Evolutionary conservation across 2,797 vertebrate species (phyloP), one percentile per base, ranked within the genome.

Genomic region (Dipus sagitta): DNA sequence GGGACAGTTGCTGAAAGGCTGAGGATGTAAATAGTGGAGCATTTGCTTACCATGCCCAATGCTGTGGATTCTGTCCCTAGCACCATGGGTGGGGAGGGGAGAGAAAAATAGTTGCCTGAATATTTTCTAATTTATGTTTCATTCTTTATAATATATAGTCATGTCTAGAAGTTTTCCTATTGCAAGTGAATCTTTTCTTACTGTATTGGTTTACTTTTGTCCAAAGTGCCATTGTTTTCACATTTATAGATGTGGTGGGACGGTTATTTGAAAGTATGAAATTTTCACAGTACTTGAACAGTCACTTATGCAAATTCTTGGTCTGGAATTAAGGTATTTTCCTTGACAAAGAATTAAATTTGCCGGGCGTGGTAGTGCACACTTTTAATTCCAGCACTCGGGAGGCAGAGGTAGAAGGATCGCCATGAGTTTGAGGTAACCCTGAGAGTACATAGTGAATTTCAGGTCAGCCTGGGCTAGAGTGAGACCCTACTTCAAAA

Each of bases 291-390:
- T 92, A 23, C 70, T 64, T 71, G 64, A 71, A 86, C 67, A 90
- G 14, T 68, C 74, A 62, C 13, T 81, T 86, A 52, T 62, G 75
- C 24, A 28, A 0, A 28, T 68, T 38, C 64, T 83, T 94, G 28
- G 62, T 32, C 13, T 65, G 81, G 54, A 92, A 70, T 81, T 92
- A 88, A 17, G 26, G 30, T 65, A 17, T 42, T 92, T 92, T 74
- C 11, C 10, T 86, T 71, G 77, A 0, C 72, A 78, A 64, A 72
- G 18, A 23, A 74, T 47, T 78, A 20, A 34, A 34, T 38, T 38
- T 38, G 38, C 38, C 6, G 38, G 38, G 38, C 38, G 38, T n/a
- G n/a, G n/a, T n/a, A n/a, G n/a, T n/a, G n/a, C n/a, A n/a, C n/a
- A n/a, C n/a, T n/a, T n/a, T n/a, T n/a, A n/a, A n/a, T n/a, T n/a